phyloP scores from a whole-genome alignment of 2,113 vertebrate species.

The Tympanuchus pallidicinctus region DNA sequence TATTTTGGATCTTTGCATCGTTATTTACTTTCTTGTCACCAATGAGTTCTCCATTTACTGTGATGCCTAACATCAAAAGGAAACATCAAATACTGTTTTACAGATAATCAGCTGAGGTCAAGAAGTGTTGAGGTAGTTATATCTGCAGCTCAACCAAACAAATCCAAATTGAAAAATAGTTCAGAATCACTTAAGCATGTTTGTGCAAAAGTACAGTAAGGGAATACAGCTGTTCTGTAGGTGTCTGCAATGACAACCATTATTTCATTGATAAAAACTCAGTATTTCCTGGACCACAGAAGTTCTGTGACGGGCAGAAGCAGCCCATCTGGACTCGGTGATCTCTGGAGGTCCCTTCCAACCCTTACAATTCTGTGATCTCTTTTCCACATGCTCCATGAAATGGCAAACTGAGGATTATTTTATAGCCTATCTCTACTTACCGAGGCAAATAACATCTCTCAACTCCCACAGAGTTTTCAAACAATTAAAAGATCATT shows the following conservation, averaged over 20 bases:
- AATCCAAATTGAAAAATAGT: neutral
- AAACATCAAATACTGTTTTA: neutral
- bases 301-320: neutral
- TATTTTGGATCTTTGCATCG: constrained; percentile 76
- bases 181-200: neutral
- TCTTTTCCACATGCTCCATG: neutral
- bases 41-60: constrained; percentile 90
- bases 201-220: neutral
- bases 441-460: neutral
- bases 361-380: too few species aligned
- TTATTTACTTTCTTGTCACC: constrained; percentile 83
- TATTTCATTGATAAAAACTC: neutral
- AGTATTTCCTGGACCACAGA: neutral
- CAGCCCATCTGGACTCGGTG: neutral
- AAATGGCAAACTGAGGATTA: neutral
- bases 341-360: too few species aligned
- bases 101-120: neutral
- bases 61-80: constrained; percentile 79
- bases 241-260: neutral
- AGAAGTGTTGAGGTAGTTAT: neutral
- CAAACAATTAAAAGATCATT: neutral
- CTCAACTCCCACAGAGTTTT: neutral
- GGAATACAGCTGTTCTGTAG: neutral
- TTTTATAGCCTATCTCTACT: neutral
- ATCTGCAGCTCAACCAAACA: neutral